Percentiles rank a stretch among this genome's conserved stretches.
phyloP scores from a whole-genome alignment of 2,797 vertebrate species.

The Siniperca scherzeri region DNA sequence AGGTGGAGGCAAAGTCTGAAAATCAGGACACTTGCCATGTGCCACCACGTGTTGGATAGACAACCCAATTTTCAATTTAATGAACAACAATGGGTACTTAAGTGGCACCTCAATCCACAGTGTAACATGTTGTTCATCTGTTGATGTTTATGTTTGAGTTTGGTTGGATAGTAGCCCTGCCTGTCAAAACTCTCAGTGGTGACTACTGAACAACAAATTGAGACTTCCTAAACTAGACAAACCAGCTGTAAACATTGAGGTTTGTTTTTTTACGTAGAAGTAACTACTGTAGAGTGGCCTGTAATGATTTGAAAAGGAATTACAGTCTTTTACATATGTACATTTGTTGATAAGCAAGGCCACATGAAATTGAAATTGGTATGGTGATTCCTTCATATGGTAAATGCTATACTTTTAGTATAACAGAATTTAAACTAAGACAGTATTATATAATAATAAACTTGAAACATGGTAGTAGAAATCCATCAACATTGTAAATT shows the following conservation, averaged over 20 bases:
- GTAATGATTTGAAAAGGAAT: too few species aligned
- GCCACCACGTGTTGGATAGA: too few species aligned
- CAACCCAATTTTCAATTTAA: too few species aligned
- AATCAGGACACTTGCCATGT: too few species aligned
- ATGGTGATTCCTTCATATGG: background rate
- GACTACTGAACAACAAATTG: background rate
- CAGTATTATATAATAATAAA: background rate
- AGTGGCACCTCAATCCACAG: background rate
- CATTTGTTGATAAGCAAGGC: background rate
- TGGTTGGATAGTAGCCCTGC: too few species aligned
- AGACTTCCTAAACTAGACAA: background rate
- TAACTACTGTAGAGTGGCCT: background rate
- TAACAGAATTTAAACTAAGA: too few species aligned
- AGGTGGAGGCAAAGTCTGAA: too few species aligned
- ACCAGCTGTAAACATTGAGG: background rate
- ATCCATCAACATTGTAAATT: too few species aligned
- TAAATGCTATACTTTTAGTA: background rate
- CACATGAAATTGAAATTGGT: background rate
- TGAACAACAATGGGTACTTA: background rate
- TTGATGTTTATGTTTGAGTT: too few species aligned
- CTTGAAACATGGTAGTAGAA: background rate
- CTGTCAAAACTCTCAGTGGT: background rate
- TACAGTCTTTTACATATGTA: background rate
- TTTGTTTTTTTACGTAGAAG: background rate
- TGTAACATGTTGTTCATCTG: too few species aligned